These are phyloP conservation scores for Oenanthe oenanthe DNA, from an alignment of 2,113 vertebrate species.

Conservation along the genomic window DNA sequence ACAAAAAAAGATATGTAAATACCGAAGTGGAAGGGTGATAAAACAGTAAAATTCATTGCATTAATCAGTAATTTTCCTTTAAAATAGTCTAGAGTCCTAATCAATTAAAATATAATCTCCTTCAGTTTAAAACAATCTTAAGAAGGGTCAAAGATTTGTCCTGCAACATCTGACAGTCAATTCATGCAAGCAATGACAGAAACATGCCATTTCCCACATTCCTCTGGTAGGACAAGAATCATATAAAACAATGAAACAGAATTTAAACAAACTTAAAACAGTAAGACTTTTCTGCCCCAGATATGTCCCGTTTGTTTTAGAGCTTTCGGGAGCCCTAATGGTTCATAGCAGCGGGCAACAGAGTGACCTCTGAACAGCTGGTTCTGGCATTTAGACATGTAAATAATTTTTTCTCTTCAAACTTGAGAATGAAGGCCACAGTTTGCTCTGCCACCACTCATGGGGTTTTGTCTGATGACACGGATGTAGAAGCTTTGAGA, in stretches of 20 bases:
- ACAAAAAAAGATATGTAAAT: not conserved
- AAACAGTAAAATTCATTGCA: not conserved
- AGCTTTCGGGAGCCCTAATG: not conserved
- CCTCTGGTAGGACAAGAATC: not conserved
- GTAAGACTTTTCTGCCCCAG: not conserved
- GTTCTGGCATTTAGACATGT: not conserved
- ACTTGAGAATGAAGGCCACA: constrained; percentile 14
- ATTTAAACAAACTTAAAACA: not conserved
- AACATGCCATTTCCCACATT: not conserved
- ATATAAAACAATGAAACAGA: not conserved
- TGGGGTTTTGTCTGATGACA: not conserved
- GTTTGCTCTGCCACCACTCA: constrained; percentile 12
- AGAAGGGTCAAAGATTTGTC: not conserved
- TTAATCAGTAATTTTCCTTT: not conserved
- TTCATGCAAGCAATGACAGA: not conserved
- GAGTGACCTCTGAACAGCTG: not conserved
- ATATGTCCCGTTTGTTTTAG: not conserved
- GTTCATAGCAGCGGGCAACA: not conserved
- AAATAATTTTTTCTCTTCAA: not conserved
- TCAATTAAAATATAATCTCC: not conserved
- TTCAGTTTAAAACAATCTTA: not conserved
- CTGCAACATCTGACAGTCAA: not conserved
- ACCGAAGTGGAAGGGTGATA: not conserved
- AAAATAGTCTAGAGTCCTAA: not conserved
- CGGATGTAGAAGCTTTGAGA: not conserved